Evolutionary conservation across 2,797 vertebrate species (phyloP).

Genomic region (Leptatherina wallacei): DNA sequence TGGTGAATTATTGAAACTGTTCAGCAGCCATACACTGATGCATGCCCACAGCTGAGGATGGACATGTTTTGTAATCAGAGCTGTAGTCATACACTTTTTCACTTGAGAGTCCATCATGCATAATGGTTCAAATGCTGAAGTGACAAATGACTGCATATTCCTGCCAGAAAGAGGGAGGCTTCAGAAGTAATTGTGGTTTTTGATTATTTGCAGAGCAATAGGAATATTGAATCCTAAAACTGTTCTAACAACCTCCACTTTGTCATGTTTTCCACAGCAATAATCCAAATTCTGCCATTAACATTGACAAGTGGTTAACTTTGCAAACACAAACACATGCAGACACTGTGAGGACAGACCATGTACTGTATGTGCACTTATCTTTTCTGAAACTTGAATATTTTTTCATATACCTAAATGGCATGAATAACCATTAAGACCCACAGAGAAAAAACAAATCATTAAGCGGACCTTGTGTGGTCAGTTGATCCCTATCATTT

Average conservation of each 20-base stretch:
- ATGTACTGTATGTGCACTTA: no score
- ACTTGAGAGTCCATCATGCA: constrained; percentile 11
- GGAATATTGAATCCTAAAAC: background rate
- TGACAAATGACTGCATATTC: constrained; percentile 7
- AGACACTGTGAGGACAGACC: no score
- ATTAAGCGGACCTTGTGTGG: no score
- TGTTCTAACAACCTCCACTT: background rate
- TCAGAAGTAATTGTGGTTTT: background rate
- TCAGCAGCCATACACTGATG: constrained; percentile 40
- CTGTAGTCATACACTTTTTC: constrained; percentile 11
- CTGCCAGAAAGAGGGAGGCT: background rate
- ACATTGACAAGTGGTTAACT: no score
- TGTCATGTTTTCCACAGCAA: background rate
- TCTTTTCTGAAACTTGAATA: no score
- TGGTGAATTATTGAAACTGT: constrained; percentile 70
- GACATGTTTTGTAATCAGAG: constrained; percentile 25
- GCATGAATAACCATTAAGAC: background rate
- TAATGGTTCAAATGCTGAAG: constrained; percentile 1
- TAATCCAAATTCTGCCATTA: background rate
- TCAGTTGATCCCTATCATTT: background rate
- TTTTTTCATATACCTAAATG: no score
- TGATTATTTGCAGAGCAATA: background rate
- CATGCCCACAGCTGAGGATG: constrained; percentile 17
- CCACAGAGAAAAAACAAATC: no score
- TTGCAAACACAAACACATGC: no score